phyloP scores from a whole-genome alignment of 2,113 vertebrate species.

The Austrofundulus limnaeus region DNA sequence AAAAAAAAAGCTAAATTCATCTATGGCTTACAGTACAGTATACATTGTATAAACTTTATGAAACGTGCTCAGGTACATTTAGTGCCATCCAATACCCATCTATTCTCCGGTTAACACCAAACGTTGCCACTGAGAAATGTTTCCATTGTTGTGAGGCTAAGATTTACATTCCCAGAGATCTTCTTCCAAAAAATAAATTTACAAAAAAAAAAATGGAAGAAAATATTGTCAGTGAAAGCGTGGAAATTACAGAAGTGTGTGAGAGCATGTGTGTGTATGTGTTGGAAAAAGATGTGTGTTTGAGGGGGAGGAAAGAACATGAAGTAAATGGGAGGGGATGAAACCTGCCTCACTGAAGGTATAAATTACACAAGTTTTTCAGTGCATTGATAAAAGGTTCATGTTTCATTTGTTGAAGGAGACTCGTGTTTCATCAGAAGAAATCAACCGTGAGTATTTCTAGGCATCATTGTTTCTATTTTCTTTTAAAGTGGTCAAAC shows the following conservation, averaged over 20 bases:
- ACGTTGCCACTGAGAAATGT: background rate
- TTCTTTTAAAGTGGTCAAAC: fast-evolving
- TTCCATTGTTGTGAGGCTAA: slow-evolving; percentile 4
- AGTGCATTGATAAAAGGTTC: slow-evolving; percentile 1
- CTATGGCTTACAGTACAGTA: background rate
- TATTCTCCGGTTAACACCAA: slow-evolving; percentile 18
- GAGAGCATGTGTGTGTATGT: too few species aligned
- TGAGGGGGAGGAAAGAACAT: slow-evolving; percentile 10
- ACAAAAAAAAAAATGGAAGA: background rate
- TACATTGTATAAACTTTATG: background rate
- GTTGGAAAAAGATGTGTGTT: background rate
- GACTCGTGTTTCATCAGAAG: slow-evolving; percentile 2
- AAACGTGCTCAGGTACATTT: background rate
- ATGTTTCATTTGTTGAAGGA: background rate
- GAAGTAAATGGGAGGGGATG: slow-evolving; percentile 16
- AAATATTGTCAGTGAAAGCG: too few species aligned
- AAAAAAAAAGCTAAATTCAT: background rate
- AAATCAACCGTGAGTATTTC: slow-evolving; percentile 15
- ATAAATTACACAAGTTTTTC: slow-evolving; percentile 42
- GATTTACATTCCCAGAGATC: background rate
- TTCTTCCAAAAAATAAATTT: background rate
- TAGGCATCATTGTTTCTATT: background rate
- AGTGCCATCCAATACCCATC: background rate
- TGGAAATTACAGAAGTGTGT: too few species aligned
- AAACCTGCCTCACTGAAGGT: slow-evolving; percentile 10